Conservation (phyloP, 1,140 invertebrate genomes). For the Ceratina australensis region DNA sequence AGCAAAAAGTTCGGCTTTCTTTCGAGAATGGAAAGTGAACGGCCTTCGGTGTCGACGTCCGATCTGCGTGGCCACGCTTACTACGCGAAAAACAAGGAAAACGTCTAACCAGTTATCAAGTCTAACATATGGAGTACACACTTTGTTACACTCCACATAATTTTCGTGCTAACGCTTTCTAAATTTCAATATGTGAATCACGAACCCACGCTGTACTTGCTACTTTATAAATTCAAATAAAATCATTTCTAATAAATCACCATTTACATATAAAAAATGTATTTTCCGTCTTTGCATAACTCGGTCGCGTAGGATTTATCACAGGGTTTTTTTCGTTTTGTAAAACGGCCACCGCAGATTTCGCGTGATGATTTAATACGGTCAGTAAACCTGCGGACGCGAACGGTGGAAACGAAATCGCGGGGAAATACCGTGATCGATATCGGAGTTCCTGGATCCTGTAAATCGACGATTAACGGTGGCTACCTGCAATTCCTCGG, state of each 20-base stretch:
- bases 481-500: constrained; percentile 2
- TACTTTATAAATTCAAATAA: too few relatives aligned
- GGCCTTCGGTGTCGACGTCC: constrained; percentile 49
- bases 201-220: too few relatives aligned
- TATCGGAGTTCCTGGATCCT: not conserved
- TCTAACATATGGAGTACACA: not conserved
- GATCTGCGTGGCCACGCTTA: constrained; percentile 12
- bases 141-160: constrained; percentile 2
- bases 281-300: too few relatives aligned
- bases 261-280: too few relatives aligned
- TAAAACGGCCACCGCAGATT: too few relatives aligned
- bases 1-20: constrained; percentile 58
- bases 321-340: not conserved
- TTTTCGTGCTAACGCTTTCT: not conserved
- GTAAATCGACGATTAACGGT: not conserved
- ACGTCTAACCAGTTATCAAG: not conserved
- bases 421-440: not conserved
- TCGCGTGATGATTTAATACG: constrained; percentile 8
- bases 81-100: not conserved
- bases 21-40: constrained; percentile 59
- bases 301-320: too few relatives aligned
- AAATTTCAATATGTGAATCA: not conserved
- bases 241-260: too few relatives aligned
- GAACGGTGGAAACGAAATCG: not conserved
- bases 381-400: not conserved